phyloP scores from a whole-genome alignment of 2,888 invertebrate species.

The Diarsia mendica region DNA sequence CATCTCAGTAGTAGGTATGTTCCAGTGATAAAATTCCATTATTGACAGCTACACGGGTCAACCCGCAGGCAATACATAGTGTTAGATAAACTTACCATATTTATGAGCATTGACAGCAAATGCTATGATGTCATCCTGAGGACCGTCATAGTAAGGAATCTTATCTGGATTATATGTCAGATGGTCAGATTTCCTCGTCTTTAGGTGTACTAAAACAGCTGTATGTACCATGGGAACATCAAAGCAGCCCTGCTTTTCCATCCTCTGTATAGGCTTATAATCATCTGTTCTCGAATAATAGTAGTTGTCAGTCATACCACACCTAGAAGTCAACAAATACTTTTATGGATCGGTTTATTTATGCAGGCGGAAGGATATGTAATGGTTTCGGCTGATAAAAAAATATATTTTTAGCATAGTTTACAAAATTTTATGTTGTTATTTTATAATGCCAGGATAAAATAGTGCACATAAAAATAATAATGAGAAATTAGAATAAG shows the following conservation, averaged over 20 bases:
- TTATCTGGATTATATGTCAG: conserved; percentile 94
- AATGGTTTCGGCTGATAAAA: background rate
- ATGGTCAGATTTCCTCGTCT: conserved; percentile 88
- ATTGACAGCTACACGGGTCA: background rate
- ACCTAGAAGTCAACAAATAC: conserved; percentile 72
- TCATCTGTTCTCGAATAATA: conserved; percentile 96
- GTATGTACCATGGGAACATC: conserved; percentile 97
- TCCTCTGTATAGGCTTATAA: conserved; percentile 94
- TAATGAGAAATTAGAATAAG: background rate
- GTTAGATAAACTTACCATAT: conserved; percentile 82
- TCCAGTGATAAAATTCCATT: background rate
- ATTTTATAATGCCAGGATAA: background rate
- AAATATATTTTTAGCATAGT: background rate
- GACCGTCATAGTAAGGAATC: conserved; percentile 92
- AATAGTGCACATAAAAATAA: background rate
- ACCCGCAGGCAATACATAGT: background rate
- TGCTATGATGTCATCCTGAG: conserved; percentile 97
- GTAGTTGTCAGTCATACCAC: conserved; percentile 96
- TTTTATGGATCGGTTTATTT: background rate
- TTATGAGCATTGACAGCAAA: conserved; percentile 96
- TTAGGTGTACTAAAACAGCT: conserved; percentile 95
- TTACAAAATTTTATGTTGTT: background rate
- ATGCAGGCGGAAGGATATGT: background rate
- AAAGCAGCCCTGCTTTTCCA: conserved; percentile 93
- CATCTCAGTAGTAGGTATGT: background rate